These are phyloP conservation scores for Calliopum simillimum DNA, from an alignment of 2,888 invertebrate genomes.

Conservation along the genomic window DNA sequence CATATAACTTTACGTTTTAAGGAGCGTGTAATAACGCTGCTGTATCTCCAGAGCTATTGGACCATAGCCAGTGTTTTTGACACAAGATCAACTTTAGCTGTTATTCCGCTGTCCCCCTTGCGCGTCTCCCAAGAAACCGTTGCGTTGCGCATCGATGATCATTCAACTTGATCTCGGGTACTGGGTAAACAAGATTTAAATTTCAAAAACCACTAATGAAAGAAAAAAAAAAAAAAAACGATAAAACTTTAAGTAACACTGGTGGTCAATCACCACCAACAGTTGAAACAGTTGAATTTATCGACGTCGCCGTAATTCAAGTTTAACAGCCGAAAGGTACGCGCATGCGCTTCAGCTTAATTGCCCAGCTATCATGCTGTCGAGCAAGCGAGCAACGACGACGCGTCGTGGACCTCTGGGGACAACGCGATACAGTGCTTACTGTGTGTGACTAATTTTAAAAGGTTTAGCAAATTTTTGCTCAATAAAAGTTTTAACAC, in stretches of 20 bases:
- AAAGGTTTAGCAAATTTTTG: too few species aligned
- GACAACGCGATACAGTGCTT: too few species aligned
- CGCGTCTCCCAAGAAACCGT: neutral
- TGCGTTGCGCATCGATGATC: constrained; percentile 34
- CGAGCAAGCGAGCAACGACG: too few species aligned
- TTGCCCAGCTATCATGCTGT: too few species aligned
- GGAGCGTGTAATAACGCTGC: neutral
- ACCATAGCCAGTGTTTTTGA: constrained; percentile 1
- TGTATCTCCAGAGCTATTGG: constrained; percentile 4
- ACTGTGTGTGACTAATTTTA: too few species aligned
- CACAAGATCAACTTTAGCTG: neutral
- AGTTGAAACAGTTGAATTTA: neutral
- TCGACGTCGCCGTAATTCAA: too few species aligned
- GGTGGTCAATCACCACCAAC: neutral
- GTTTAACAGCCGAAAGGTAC: too few species aligned
- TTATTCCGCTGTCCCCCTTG: neutral
- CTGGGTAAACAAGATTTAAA: constrained; percentile 61
- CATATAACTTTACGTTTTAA: too few species aligned
- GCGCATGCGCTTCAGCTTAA: too few species aligned
- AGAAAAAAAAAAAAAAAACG: neutral
- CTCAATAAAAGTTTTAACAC: too few species aligned
- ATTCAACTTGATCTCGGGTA: constrained; percentile 64
- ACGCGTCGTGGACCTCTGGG: too few species aligned
- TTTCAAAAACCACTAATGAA: constrained; percentile 11
- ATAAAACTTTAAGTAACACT: neutral